Conservation (phyloP, 1,140 invertebrate species). For the Dinothrombium tinctorium region DNA sequence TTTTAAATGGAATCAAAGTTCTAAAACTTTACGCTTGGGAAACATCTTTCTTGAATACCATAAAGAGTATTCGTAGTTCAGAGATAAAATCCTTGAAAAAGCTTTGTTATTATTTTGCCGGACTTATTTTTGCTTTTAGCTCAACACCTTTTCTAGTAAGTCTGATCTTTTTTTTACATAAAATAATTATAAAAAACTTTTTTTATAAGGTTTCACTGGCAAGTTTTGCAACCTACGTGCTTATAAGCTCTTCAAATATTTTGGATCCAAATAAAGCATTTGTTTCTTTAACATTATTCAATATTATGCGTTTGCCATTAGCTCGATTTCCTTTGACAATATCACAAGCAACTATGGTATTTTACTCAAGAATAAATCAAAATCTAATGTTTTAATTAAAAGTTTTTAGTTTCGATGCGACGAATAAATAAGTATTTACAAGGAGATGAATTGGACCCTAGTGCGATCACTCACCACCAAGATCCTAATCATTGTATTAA, state of each 20-base stretch:
- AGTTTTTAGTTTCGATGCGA: constrained; percentile 37
- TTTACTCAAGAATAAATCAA: background rate
- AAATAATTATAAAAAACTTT: constrained; percentile 12
- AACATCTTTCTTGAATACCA: constrained; percentile 13
- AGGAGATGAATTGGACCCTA: constrained; percentile 5
- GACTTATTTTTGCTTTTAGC: constrained; percentile 4
- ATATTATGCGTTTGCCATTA: constrained; percentile 45
- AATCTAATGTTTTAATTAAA: background rate
- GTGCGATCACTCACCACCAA: background rate
- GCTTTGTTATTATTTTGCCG: background rate
- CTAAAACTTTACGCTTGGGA: constrained; percentile 18
- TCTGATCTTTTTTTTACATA: background rate
- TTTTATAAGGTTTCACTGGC: constrained; percentile 16
- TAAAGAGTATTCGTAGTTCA: constrained; percentile 5
- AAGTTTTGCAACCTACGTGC: constrained; percentile 23
- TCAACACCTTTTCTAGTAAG: constrained; percentile 18
- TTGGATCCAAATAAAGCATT: constrained; percentile 34
- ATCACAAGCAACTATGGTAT: background rate
- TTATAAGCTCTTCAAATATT: constrained; percentile 25
- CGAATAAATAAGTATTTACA: background rate
- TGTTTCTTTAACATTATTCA: constrained; percentile 34
- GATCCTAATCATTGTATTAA: constrained; percentile 1
- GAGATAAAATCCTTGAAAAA: constrained; percentile 3
- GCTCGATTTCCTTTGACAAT: constrained; percentile 8
- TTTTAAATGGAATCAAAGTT: constrained; percentile 21